Conservation (phyloP, 2,888 invertebrate genomes). For the Caenorhabditis panamensis region DNA sequence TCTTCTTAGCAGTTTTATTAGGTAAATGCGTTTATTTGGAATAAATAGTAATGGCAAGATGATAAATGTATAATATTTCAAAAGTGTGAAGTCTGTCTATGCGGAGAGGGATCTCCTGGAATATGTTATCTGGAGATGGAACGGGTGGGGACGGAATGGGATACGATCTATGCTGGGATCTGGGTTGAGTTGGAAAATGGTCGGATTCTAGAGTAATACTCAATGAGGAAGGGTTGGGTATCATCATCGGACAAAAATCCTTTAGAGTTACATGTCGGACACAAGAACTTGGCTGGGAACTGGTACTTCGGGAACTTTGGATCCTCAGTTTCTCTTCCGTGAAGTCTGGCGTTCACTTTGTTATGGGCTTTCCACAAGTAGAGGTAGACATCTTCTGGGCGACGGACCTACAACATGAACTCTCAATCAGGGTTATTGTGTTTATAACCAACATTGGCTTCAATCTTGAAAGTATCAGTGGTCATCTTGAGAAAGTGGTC, state of each 20-base stretch:
- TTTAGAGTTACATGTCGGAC: conserved; percentile 72
- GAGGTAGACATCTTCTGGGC: conserved; percentile 77
- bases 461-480: conserved; percentile 81
- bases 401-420: conserved; percentile 68
- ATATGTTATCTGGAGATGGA: conserved; percentile 49
- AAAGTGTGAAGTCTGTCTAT: conserved; percentile 31
- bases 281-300: conserved; percentile 79
- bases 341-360: conserved; percentile 90
- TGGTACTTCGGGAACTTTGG: conserved; percentile 88
- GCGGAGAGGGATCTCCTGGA: conserved; percentile 41
- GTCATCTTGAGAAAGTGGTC: conserved; percentile 93
- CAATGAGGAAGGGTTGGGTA: conserved; percentile 68
- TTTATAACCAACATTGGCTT: conserved; percentile 70
- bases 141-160: conserved; percentile 40
- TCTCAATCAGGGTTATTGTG: not conserved
- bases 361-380: conserved; percentile 91
- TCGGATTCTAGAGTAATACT: conserved; percentile 75
- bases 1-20: not conserved
- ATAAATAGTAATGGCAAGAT: conserved; percentile 58
- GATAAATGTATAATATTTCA: conserved; percentile 50
- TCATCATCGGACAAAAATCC: conserved; percentile 49
- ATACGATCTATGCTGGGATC: conserved; percentile 20
- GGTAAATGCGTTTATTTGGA: conserved; percentile 46
- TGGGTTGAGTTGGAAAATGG: conserved; percentile 62
- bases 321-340: conserved; percentile 87